Percentiles rank a stretch among this genome's conserved stretches.
phyloP scores from a whole-genome alignment of 2,888 invertebrate genomes.

The Eulithis prunata region DNA sequence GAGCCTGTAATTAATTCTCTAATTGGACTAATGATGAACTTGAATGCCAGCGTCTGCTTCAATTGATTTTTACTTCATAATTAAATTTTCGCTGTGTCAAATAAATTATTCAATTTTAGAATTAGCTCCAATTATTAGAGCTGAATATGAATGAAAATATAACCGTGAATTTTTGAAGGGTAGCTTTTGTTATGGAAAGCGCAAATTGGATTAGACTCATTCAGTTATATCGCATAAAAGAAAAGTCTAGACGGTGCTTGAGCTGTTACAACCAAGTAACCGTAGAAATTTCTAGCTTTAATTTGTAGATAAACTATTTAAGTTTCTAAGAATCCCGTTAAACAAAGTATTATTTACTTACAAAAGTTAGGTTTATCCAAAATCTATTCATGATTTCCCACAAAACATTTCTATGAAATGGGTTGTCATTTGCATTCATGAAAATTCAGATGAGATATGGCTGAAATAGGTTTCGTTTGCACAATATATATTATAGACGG shows the following conservation, averaged over 20 bases:
- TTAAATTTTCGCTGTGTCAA: slow-evolving; percentile 40
- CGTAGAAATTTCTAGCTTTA: not conserved
- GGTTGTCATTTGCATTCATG: slow-evolving; percentile 1
- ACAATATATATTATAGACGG: not conserved
- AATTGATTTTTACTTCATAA: slow-evolving; percentile 55
- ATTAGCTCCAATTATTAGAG: slow-evolving; percentile 32
- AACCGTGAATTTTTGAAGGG: slow-evolving; percentile 23
- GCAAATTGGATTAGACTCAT: not conserved
- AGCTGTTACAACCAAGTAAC: slow-evolving; percentile 5
- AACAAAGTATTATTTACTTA: too few relatives aligned
- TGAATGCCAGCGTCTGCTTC: slow-evolving; percentile 42
- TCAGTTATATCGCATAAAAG: slow-evolving; percentile 6
- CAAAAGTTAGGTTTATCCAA: not conserved
- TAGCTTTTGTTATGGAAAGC: slow-evolving; percentile 10
- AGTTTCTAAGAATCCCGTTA: not conserved
- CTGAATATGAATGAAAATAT: slow-evolving; percentile 30
- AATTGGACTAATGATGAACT: slow-evolving; percentile 56
- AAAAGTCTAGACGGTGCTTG: not conserved
- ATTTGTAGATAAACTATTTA: not conserved
- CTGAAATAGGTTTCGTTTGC: slow-evolving; percentile 4
- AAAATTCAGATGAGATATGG: slow-evolving; percentile 46
- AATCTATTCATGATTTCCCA: slow-evolving; percentile 5
- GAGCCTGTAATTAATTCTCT: slow-evolving; percentile 56
- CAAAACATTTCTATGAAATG: slow-evolving; percentile 14
- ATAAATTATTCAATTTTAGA: slow-evolving; percentile 29